Evolutionary conservation across 2,113 vertebrate genomes (phyloP), one percentile per base, ranked within the genome.

Genomic region (Sula dactylatra): DNA sequence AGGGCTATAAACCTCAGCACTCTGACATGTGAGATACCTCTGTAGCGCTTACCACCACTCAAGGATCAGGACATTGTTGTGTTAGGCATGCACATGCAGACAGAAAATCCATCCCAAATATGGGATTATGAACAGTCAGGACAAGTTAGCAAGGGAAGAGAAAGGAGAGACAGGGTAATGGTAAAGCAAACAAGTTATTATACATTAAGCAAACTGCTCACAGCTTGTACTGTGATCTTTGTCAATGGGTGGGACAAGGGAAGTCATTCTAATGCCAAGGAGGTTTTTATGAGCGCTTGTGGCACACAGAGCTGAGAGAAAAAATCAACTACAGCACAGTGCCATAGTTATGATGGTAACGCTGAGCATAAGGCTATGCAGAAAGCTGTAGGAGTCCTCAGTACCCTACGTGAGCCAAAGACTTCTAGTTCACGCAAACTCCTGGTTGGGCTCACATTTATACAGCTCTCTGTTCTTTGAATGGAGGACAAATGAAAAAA

Each of bases 161-260:
- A 45, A 65, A 90, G 73, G 32, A 55, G 26, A 93, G 40, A 76
- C 0, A 3, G 58, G 81, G 62, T 77, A 80, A 77, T 0, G 0
- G 27, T 44, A 72, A 81, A 93, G 80, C 77, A 90, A 97, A 86
- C 54, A 94, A 90, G 65, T 95, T 72, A 95, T 77, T 93, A 92
- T 55, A 94, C 54, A 93, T 95, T 94, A 93, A 96, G 78, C 84
- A 47, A 96, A 81, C 6, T 81, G 78, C 77, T 94, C 81, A 92
- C 8, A 4, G 86, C 56, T 89, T 93, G 89, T 90, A 85, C 87
- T 42, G 25, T 94, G 86, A 85, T 87, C 86, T 85, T 94, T 91
- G 89, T 87, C 73, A 94, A 49, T 1, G 8, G 13, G 26, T 45
- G 58, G 82, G 74, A 88, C 17, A 66, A 24, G 10, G n/a, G 25